Conservation (phyloP, 1,140 invertebrate genomes). For the Lepidurus couesii region DNA sequence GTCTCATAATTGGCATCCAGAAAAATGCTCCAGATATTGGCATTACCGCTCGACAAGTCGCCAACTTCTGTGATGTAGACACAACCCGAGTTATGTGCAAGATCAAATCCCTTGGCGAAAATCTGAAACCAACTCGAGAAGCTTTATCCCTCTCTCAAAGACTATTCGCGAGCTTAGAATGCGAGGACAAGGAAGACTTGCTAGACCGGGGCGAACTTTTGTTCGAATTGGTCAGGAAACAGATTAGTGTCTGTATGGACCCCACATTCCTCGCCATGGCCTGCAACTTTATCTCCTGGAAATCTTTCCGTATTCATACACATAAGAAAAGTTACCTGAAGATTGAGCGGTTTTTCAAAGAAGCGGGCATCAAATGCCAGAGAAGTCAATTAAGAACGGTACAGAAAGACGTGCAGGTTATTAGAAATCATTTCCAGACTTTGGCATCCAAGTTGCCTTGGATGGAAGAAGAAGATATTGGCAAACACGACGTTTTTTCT, state of each 20-base stretch:
- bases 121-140: not conserved
- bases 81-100: not conserved
- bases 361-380: not conserved
- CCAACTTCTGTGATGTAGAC: not conserved
- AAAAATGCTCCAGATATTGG: not conserved
- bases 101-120: not conserved
- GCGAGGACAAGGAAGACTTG: not conserved
- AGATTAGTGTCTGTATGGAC: not conserved
- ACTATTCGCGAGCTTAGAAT: not conserved
- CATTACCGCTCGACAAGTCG: not conserved
- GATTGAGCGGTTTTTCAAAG: not conserved
- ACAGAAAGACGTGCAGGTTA: not conserved
- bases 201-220: not conserved
- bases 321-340: not conserved
- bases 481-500: not conserved
- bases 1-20: not conserved
- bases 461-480: not conserved
- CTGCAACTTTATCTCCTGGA: not conserved
- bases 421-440: not conserved
- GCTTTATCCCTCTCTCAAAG: not conserved
- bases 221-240: not conserved
- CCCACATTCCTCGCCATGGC: not conserved
- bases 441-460: not conserved
- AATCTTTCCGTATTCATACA: not conserved
- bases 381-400: not conserved